These are phyloP conservation scores for Aspiorhynchus laticeps DNA, from an alignment of 2,113 vertebrate genomes.

Conservation along the genomic window DNA sequence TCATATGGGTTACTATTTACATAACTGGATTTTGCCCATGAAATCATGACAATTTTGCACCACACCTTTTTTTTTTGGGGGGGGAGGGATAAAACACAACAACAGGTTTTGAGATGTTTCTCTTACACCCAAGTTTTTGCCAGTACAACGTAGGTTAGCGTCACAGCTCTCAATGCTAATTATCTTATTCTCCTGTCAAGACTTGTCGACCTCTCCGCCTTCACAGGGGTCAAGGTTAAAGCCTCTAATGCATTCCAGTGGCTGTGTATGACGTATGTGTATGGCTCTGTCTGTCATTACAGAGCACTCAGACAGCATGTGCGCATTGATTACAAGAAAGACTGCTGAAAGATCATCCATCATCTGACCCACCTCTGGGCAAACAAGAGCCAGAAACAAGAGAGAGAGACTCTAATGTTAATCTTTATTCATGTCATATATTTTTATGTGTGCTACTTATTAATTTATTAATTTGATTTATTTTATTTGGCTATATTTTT, in stretches of 20 bases:
- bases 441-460: not conserved
- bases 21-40: not conserved
- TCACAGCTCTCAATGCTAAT: not conserved
- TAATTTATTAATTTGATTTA: not conserved
- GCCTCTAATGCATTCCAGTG: constrained; percentile 13
- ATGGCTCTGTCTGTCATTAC: constrained; percentile 9
- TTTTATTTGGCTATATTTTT: not conserved
- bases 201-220: constrained; percentile 12
- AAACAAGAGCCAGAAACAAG: constrained; percentile 12
- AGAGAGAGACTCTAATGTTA: not conserved
- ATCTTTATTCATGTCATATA: not conserved
- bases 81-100: constrained; percentile 12
- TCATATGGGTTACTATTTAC: not conserved
- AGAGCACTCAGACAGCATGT: constrained; percentile 21
- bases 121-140: not conserved
- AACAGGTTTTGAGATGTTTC: not conserved
- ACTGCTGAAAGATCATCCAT: constrained; percentile 37
- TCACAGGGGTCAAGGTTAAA: constrained; percentile 26
- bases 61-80: not conserved
- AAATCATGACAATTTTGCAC: not conserved
- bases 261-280: not conserved
- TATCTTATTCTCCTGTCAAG: constrained; percentile 22
- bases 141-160: not conserved
- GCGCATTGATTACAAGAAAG: constrained; percentile 28
- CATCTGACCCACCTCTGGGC: constrained; percentile 27